phyloP scores from a whole-genome alignment of 2,113 vertebrate species.

The Buteo buteo region DNA sequence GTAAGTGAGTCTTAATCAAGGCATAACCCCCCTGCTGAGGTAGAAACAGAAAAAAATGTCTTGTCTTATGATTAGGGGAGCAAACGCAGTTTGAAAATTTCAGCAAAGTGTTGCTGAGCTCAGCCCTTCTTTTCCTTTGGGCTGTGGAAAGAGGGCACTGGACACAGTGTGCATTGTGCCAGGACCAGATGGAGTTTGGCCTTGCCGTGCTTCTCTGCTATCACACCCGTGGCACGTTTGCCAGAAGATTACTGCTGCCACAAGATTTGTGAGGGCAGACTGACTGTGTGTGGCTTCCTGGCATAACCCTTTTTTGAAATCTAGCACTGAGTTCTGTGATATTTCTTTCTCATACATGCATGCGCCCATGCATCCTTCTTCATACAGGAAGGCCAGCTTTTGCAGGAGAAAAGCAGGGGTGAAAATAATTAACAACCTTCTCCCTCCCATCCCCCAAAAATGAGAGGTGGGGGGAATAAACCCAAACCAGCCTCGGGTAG shows the following conservation, averaged over 20 bases:
- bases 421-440: background rate
- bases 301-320: background rate
- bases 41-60: background rate
- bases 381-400: background rate
- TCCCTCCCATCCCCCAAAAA: background rate
- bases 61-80: background rate
- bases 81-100: background rate
- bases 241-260: background rate
- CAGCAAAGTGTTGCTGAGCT: background rate
- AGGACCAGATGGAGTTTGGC: background rate
- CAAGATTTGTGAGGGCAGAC: background rate
- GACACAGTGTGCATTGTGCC: rapidly evolving
- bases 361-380: rapidly evolving
- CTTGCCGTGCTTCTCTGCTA: rapidly evolving
- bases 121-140: background rate
- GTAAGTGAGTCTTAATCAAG: background rate
- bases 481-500: background rate
- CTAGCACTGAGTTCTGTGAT: background rate
- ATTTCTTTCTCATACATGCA: rapidly evolving
- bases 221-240: rapidly evolving
- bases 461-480: background rate
- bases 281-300: background rate
- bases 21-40: background rate
- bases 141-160: background rate
- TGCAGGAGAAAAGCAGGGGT: background rate